Base-by-base conservation (phyloP, 2,888 invertebrate genomes). In the Terebella lapidaria region DNA sequence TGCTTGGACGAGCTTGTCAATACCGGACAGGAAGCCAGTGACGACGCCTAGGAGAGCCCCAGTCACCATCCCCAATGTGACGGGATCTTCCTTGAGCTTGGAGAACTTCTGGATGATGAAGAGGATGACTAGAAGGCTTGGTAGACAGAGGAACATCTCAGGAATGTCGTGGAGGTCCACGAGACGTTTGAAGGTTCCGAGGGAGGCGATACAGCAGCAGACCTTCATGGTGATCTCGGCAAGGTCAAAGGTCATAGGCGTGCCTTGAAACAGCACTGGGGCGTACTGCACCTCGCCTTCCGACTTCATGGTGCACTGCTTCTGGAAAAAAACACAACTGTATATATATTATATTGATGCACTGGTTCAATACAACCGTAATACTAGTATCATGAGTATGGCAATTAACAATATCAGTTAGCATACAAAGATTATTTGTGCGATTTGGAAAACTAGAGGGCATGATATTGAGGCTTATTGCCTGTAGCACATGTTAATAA, bases 11-110 rank as follows among this genome's bases (percentile, higher is more conserved):
- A 25, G 28, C 3, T 27, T 22, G 15, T 45, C 53, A 10, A 65
- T 54, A 22, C 57, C 60, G 22, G 59, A 56, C 18, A 66, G 51
- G 52, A 66, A 66, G 5, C 64, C 66, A 4, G 62, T 58, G 2
- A 56, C 47, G 4, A 57, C 49, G 20, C 66, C 66, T 1, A 45
- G 54, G 28, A 60, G 26, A 5, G 61, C 59, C 28, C 63, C 58
- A 15, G 54, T 56, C 5, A 63, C 18, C 30, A 58, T 57, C 22
- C 56, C 28, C 29, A 57, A 4, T 22, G 35, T 60, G 51, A n/a
- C 18, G 22, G 25, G 28, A 24, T 60, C 58, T n/a, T 62, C 57
- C 27, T 54, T 42, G 27, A 64, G 15, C 3, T 35, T 25, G 27
- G 51, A 24, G 27, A 52, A 54, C 2, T 53, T 59, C 18, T 57